Evolutionary conservation across 1,140 invertebrate genomes (phyloP), one percentile per base, ranked within the genome.

Genomic region (Calliopsis andreniformis): DNA sequence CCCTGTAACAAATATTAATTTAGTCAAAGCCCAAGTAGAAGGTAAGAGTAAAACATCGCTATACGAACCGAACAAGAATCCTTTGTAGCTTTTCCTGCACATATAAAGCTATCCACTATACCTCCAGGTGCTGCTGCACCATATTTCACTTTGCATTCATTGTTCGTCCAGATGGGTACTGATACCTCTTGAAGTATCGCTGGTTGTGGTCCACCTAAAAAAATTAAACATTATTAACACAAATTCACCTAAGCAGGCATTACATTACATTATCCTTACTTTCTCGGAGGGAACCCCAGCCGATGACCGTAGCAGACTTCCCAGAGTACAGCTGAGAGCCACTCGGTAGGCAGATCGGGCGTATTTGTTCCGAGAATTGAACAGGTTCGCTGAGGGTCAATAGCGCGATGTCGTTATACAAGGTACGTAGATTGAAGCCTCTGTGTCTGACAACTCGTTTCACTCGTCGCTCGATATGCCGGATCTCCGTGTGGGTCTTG

Each of bases 351-450:
- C 97, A 98, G 55, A 98, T 94, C 0, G 97, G 96, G 75, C 96
- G 93, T 59, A 98, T 95, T 84, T 95, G 94, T 68, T 94, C 93
- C 2, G 94, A 94, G 89, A 95, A 98, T 56, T 93, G 91, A 1
- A 98, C 95, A 0, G 96, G 95, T 64, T 94, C 94, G 82, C 95
- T 95, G 82, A 99, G 83, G 14, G 96, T 97, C 2, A 98, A 91
- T 53, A 99, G 93, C 0, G 97, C 96, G 28, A 98, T 94, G 85
- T 98, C 97, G 81, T 97, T 97, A 90, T 97, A 97, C 93, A 98
- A 91, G 20, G 96, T 97, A 80, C 95, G 94, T 72, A 96, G 94
- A 84, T 97, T 96, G 83, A 97, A 98, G 23, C 96, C 96, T 82
- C 95, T 94, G 87, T 98, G 97, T 49, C 96, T 93, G 25, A 97